Percentiles rank a stretch among this genome's conserved stretches.
Conservation (phyloP, 2,888 invertebrate species). For the Drosophila histrio region DNA sequence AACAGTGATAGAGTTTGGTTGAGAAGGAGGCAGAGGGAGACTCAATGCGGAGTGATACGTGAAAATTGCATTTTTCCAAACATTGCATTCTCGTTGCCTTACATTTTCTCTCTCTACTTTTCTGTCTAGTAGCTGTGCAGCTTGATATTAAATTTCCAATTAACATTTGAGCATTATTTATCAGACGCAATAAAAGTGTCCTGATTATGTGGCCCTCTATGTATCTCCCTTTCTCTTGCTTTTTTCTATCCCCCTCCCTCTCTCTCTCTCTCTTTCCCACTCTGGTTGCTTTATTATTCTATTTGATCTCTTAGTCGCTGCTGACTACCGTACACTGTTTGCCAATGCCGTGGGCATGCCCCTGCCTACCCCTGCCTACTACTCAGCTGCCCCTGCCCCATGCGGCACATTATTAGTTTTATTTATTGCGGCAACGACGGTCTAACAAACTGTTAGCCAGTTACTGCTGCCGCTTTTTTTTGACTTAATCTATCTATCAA, state of each 20-base stretch:
- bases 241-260: neutral
- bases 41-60: neutral
- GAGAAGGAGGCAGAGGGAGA: neutral
- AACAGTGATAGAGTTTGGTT: neutral
- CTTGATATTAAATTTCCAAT: constrained; percentile 81
- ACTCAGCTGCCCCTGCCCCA: neutral
- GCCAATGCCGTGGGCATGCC: constrained; percentile 5
- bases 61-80: constrained; percentile 46
- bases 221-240: neutral
- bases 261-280: neutral
- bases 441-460: constrained; percentile 17
- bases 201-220: constrained; percentile 65
- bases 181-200: constrained; percentile 80
- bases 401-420: constrained; percentile 58
- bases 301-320: constrained; percentile 44
- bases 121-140: neutral
- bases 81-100: constrained; percentile 19
- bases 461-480: constrained; percentile 14
- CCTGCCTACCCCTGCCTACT: neutral
- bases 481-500: constrained; percentile 53
- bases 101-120: neutral
- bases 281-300: constrained; percentile 44
- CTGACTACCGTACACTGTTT: constrained; percentile 29
- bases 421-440: constrained; percentile 55
- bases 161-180: constrained; percentile 81